Evolutionary conservation across 2,888 invertebrate species (phyloP), one percentile per base, ranked within the genome.

Genomic region (Erpobdella octoculata): DNA sequence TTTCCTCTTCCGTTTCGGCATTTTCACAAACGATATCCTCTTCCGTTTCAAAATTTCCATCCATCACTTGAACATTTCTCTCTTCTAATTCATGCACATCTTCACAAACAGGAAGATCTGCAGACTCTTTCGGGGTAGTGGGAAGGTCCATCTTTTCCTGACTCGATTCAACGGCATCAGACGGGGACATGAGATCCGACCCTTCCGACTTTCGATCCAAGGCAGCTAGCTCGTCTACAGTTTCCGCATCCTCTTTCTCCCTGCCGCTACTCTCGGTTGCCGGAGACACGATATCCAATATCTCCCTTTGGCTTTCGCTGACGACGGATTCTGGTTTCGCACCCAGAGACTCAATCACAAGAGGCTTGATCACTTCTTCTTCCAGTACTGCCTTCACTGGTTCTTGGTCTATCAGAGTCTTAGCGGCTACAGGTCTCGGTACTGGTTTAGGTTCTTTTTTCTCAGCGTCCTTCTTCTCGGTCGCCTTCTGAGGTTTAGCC

Each of bases 401-500:
- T 41, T 12, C 46, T 15, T 9, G 9, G n/a, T 62, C 62, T n/a
- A 9, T 62, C 25, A 6, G n/a, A 8, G 31, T 5, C 35, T 62
- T 62, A 31, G 28, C 33, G 5, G n/a, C 8, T 8, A 9, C n/a
- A 18, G 9, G n/a, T 37, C 15, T 65, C 5, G 36, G 37, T 12
- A 8, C 35, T 37, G 38, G 15, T 31, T 65, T 65, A 36, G 5
- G 18, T 48, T 48, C 46, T 0, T 15, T 33, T 48, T 69, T 36
- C 36, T 69, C 69, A 2, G 69, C 41, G 21, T 58, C 53, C 31
- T 69, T 69, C 25, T 69, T 48, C 28, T 53, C 58, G 12, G 31
- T 31, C 15, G 33, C 35, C 18, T 65, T 65, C 35, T 65, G 66
- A n/a, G 25, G 66, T 28, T 65, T 25, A 37, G n/a, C 38, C 38